Evolutionary conservation across 2,797 vertebrate species (phyloP).

Genomic region (Hoplostethus atlanticus): DNA sequence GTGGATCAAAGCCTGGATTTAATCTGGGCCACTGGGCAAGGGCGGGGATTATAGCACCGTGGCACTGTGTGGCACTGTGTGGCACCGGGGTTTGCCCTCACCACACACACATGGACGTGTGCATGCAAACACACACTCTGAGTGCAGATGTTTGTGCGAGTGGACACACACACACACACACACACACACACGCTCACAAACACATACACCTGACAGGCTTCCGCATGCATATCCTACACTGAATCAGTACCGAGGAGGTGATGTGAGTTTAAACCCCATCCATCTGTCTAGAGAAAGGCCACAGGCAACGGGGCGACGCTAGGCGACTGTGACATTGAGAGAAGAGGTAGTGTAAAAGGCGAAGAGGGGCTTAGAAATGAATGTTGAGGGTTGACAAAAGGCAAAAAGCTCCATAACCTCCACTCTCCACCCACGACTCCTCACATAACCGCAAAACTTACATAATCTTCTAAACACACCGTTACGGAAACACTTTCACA

Average conservation of each 20-base stretch:
- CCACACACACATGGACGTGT: conserved; percentile 51
- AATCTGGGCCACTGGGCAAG: conserved; percentile 88
- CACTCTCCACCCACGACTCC: conserved; percentile 75
- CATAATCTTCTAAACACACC: conserved; percentile 47
- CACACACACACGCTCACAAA: conserved; percentile 6
- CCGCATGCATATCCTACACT: conserved; percentile 24
- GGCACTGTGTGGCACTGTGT: conserved; percentile 74
- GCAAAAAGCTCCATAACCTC: conserved; percentile 81
- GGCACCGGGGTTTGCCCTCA: conserved; percentile 69
- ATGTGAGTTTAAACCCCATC: conserved; percentile 69
- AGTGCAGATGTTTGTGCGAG: conserved; percentile 47
- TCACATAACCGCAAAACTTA: conserved; percentile 55
- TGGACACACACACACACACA: conserved; percentile 2
- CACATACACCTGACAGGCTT: neutral
- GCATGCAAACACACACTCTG: conserved; percentile 44
- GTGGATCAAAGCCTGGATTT: conserved; percentile 87
- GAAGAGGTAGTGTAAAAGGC: conserved; percentile 66
- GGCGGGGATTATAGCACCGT: conserved; percentile 82
- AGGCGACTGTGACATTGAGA: conserved; percentile 65
- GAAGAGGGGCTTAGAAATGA: conserved; percentile 71
- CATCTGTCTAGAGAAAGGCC: conserved; percentile 57
- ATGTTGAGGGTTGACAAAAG: conserved; percentile 77
- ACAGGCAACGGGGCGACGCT: conserved; percentile 65
- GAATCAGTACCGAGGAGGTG: conserved; percentile 53
- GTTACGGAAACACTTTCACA: conserved; percentile 36